Base-by-base conservation (phyloP, 2,888 invertebrate genomes). In the Bombyx huttoni region DNA sequence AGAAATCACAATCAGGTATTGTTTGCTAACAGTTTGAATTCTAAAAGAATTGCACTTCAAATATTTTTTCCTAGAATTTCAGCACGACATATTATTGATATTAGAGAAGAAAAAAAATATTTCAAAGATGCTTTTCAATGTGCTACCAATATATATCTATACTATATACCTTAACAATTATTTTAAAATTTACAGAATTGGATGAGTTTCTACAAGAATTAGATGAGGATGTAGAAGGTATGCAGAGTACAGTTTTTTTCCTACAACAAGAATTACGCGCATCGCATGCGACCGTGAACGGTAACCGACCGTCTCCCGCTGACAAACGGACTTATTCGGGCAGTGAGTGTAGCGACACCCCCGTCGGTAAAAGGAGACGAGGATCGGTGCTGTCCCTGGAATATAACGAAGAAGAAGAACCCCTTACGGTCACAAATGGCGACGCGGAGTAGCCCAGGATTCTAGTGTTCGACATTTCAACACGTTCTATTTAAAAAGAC, bases 191-290 rank as follows among this genome's bases (percentile, higher is more conserved):
- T 82, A 46, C 91, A 96, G 98, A 99, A 83, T 83, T 98, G 68
- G 98, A 98, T 73, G 97, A 98, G 75, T 96, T 98, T 78, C 91
- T 99, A 49, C 95, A 97, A 78, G 98, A 98, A 77, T 82, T 98
- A 58, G 99, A 99, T 72, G 98, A 98, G 80, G 98, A 98, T 78
- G 96, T 98, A 46, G 99, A 99, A 82, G 98, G 98, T 24, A 97
- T 99, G 97, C 98, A 98, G 89, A 96, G 97, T 75, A 98, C 98
- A 57, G 98, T 98, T 71, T 91, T 96, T 79, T 95, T 95, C 83
- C 90, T 98, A 55, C 98, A 98, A 73, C 96, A 97, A 77, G 97
- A 98, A 82, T 86, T 98, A 56, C 92, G 96, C 54, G 95, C 96
- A 65, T 91, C 95, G 10, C 88, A 87, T 55, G 82, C 87, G 45